Evolutionary conservation across 2,888 invertebrate genomes (phyloP), one percentile per base, ranked within the genome.

Genomic region (Cataglyphis rosenhaueri): DNA sequence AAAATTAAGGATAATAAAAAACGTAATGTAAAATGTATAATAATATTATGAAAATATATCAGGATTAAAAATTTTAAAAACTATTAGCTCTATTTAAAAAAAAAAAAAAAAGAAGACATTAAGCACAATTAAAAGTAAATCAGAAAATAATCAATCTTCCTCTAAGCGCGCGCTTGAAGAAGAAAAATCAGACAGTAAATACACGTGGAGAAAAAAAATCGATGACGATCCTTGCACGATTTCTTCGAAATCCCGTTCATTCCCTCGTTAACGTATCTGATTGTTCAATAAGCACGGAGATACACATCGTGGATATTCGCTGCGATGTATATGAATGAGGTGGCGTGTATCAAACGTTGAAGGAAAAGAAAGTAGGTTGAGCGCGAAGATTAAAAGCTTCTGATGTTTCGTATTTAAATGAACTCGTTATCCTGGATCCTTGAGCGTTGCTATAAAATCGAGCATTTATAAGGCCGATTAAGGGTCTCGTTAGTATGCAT

Each of bases 361-460:
- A 48, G 44, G 48, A 57, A 78, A 74, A 82, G 68, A 78, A 89
- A 87, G 75, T 90, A 89, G 90, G 87, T 89, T 85, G 84, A 81
- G 86, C 75, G 84, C 86, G 84, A 84, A 89, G 89, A 89, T 90
- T 90, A 89, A 89, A 90, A 89, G 83, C 86, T 89, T 87, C 84
- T 86, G 90, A 89, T 89, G 88, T 90, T 90, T 89, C 81, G 86
- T 90, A 90, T 89, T 89, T 89, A 90, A 89, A 89, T 89, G 75
- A 88, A 89, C 88, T 89, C 84, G 89, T 89, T 89, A 89, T 87
- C 85, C 86, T 59, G 82, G 82, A 89, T 86, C 87, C 87, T 89
- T 86, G 90, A 86, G 52, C 74, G 79, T 48, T 55, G n/a, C 55
- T 55, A 76, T 61, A 75, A 85, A 86, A 89, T 87, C 84, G 74